These are phyloP conservation scores for Palythoa grandiflora DNA, from an alignment of 92 coral and sea anemone genomes.

Conservation along the genomic window DNA sequence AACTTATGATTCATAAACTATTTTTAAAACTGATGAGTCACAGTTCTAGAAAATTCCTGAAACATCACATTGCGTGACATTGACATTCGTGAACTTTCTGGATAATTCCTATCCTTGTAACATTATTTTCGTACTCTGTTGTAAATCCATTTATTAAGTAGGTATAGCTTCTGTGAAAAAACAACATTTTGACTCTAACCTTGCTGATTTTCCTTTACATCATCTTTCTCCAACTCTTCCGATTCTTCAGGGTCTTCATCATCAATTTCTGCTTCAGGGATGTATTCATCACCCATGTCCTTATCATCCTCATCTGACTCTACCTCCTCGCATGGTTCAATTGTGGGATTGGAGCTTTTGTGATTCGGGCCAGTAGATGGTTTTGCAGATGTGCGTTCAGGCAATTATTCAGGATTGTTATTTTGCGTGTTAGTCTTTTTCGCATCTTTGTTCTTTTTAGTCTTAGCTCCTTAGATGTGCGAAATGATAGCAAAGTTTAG, in stretches of 20 bases:
- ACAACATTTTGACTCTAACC: too few relatives aligned
- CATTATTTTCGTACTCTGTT: too few relatives aligned
- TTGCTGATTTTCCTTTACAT: too few relatives aligned
- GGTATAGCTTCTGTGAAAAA: too few relatives aligned
- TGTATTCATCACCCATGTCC: slow-evolving; percentile 23
- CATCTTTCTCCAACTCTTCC: neutral
- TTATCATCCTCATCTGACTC: slow-evolving; percentile 13
- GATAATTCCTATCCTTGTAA: too few relatives aligned
- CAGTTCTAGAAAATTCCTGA: too few relatives aligned
- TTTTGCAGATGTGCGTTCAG: neutral
- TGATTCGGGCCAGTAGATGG: neutral
- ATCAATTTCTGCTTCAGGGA: neutral
- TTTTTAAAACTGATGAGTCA: too few relatives aligned
- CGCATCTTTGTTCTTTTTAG: neutral
- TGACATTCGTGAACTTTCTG: too few relatives aligned
- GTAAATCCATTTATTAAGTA: too few relatives aligned
- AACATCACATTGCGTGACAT: too few relatives aligned
- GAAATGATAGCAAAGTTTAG: slow-evolving; percentile 4
- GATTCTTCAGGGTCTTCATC: neutral
- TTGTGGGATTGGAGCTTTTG: neutral
- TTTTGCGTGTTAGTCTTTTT: neutral
- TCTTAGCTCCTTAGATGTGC: neutral
- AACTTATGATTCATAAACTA: too few relatives aligned
- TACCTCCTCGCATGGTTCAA: slow-evolving; percentile 8
- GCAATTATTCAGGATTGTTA: neutral